Conservation (phyloP, 2,888 invertebrate genomes). For the Eucriotettix oculatus region DNA sequence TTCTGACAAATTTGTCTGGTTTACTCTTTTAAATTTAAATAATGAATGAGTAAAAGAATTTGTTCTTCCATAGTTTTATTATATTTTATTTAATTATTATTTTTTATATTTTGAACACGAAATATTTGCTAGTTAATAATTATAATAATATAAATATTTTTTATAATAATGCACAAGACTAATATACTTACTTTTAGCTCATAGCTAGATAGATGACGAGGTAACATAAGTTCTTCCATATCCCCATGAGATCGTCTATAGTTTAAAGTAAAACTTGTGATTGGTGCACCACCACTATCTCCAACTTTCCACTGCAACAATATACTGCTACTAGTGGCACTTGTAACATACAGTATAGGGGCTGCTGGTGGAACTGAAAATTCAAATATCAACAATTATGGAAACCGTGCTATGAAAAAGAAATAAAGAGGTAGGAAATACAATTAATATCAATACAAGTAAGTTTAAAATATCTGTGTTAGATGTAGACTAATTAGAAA, state of each 20-base stretch:
- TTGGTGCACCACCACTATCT: conserved; percentile 48
- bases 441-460: no score
- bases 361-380: conserved; percentile 50
- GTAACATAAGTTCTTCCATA: conserved; percentile 44
- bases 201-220: conserved; percentile 46
- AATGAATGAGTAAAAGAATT: no score
- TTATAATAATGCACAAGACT: not conserved
- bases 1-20: no score
- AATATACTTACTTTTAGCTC: conserved; percentile 38
- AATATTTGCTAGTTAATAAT: not conserved
- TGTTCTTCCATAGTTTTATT: no score
- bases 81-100: no score
- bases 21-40: no score
- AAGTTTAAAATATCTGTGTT: no score
- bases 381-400: no score
- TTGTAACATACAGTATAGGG: conserved; percentile 55
- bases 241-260: conserved; percentile 47
- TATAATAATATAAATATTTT: not conserved
- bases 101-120: not conserved
- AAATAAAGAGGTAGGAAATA: no score
- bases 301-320: conserved; percentile 59
- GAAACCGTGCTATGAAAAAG: no score
- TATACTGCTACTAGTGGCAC: conserved; percentile 58
- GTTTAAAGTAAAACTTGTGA: conserved; percentile 49
- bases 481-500: no score